A percentile compares a stretch with the other conserved stretches of the same genome.
phyloP scores from a whole-genome alignment of 1,140 invertebrate genomes.

The Ephestia elutella region DNA sequence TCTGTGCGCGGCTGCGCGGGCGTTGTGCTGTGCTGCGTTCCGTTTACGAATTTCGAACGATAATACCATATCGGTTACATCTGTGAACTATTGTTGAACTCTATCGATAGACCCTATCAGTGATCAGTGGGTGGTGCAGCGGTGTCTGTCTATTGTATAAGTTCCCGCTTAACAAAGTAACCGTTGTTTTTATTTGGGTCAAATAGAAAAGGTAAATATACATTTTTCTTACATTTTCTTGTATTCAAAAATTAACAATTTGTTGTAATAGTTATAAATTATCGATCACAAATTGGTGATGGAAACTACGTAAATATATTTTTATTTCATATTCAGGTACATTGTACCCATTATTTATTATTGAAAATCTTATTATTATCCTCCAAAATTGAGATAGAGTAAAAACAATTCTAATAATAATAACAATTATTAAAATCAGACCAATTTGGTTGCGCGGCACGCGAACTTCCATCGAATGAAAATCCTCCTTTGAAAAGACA shows the following conservation, averaged over 20 bases:
- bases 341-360: too few relatives aligned
- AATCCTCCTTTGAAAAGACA: slow-evolving; percentile 37
- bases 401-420: not conserved
- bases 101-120: slow-evolving; percentile 12
- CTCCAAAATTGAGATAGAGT: too few relatives aligned
- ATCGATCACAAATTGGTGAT: too few relatives aligned
- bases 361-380: too few relatives aligned
- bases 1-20: slow-evolving; percentile 34
- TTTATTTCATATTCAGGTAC: too few relatives aligned
- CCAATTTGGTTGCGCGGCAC: not conserved
- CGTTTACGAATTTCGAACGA: slow-evolving; percentile 35
- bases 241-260: slow-evolving; percentile 12
- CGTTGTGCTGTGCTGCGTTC: slow-evolving; percentile 30
- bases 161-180: slow-evolving; percentile 23
- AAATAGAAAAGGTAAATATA: slow-evolving; percentile 33
- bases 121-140: slow-evolving; percentile 38
- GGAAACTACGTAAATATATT: too few relatives aligned
- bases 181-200: slow-evolving; percentile 35
- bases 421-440: not conserved
- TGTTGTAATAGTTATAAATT: too few relatives aligned
- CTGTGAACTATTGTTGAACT: slow-evolving; percentile 2
- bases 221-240: slow-evolving; percentile 19
- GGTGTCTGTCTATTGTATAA: slow-evolving; percentile 25
- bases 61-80: not conserved
- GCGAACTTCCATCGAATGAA: slow-evolving; percentile 12